These are phyloP conservation scores for Nycticebus coucang DNA, from an alignment of 2,113 vertebrate species.

Conservation along the genomic window DNA sequence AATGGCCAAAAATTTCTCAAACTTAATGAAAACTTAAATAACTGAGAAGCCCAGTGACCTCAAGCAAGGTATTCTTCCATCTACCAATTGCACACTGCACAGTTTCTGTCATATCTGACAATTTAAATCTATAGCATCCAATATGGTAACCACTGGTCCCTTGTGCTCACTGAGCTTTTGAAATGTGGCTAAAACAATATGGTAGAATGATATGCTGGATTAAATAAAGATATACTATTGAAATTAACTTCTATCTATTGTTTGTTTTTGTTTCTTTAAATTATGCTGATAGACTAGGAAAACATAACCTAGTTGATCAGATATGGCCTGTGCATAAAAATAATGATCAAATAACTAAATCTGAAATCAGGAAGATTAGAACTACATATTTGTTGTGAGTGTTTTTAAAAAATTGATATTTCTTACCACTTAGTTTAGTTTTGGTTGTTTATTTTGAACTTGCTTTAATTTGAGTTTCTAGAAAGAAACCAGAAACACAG, in stretches of 20 bases:
- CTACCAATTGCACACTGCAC: background rate
- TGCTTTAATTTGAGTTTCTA: background rate
- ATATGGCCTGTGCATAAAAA: background rate
- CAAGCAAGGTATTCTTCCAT: background rate
- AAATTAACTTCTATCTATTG: background rate
- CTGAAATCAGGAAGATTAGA: background rate
- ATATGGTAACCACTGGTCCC: background rate
- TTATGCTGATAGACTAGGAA: background rate
- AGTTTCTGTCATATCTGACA: background rate
- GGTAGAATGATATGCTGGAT: background rate
- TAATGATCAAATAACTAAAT: background rate
- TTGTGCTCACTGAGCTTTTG: background rate
- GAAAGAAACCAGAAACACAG: background rate
- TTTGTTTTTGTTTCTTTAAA: background rate
- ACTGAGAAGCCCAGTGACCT: background rate
- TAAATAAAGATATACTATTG: background rate
- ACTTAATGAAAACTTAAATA: background rate
- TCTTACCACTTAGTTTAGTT: background rate
- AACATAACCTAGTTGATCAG: background rate
- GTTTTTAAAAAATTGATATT: background rate
- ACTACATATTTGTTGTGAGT: background rate
- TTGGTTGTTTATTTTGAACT: background rate
- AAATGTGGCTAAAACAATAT: background rate
- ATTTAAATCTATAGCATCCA: background rate
- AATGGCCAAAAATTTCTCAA: background rate